A percentile compares a stretch with the other conserved stretches of the same genome.
Evolutionary conservation across 1,140 invertebrate species (phyloP).

Genomic region (Saccostrea glomerata): DNA sequence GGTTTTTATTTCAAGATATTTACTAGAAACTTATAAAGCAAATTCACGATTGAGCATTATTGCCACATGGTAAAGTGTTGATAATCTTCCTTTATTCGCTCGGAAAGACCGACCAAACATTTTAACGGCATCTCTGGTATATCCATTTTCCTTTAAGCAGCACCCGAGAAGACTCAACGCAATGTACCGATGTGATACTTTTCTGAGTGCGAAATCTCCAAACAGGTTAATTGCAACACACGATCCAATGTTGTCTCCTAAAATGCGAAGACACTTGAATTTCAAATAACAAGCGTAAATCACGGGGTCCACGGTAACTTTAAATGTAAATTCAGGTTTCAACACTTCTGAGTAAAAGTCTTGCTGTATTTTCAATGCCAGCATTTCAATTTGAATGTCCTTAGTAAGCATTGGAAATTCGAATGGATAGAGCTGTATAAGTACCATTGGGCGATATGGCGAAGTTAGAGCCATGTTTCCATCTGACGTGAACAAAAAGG

Average conservation of each 20-base stretch:
- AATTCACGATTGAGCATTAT: not conserved
- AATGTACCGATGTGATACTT: not conserved
- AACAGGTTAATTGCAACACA: not conserved
- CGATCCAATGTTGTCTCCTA: not conserved
- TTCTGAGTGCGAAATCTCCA: not conserved
- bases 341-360: not conserved
- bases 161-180: not conserved
- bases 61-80: not conserved
- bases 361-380: not conserved
- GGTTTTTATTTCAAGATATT: too few relatives aligned
- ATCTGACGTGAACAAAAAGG: not conserved
- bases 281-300: not conserved
- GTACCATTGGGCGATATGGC: not conserved
- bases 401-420: not conserved
- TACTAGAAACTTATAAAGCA: too few relatives aligned
- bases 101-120: not conserved
- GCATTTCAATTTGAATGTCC: not conserved
- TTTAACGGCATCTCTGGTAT: not conserved
- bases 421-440: not conserved
- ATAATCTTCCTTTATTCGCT: not conserved
- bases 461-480: not conserved
- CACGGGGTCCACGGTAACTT: not conserved
- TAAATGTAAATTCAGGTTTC: not conserved
- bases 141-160: constrained; percentile 1
- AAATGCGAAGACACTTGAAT: not conserved